A percentile compares a stretch with the other conserved stretches of the same genome.
These are phyloP conservation scores for Heteronetta atricapilla DNA, from an alignment of 2,113 vertebrate species.

Conservation along the genomic window DNA sequence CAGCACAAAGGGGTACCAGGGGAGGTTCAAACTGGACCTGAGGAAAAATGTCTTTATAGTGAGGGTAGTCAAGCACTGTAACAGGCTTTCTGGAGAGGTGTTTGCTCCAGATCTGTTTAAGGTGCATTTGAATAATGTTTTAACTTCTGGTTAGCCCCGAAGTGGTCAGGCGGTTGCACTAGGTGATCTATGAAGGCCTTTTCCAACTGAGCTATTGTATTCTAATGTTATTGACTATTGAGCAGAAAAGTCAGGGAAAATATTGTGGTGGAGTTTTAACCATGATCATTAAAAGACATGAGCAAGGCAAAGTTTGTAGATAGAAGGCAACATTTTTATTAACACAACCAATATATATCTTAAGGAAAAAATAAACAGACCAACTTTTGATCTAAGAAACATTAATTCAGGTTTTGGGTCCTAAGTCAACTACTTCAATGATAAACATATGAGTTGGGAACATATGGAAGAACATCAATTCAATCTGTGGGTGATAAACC, in stretches of 20 bases:
- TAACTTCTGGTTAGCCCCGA: no score
- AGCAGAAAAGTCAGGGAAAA: slow-evolving; percentile 20
- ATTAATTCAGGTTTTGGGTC: not conserved
- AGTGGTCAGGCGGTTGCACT: no score
- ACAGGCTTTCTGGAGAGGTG: no score
- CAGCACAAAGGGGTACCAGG: no score
- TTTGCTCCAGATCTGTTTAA: no score
- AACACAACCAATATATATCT: not conserved
- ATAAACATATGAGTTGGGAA: not conserved
- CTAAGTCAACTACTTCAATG: not conserved
- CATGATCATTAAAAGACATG: not conserved
- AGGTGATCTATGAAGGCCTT: no score
- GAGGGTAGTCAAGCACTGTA: no score
- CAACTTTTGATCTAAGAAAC: not conserved
- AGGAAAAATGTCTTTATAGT: no score
- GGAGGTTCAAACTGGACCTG: no score
- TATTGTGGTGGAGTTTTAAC: not conserved
- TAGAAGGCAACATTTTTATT: not conserved
- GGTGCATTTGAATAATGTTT: no score
- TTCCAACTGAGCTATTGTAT: no score
- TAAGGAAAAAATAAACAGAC: not conserved
- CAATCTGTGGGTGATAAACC: not conserved
- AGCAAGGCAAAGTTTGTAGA: not conserved
- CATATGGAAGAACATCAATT: not conserved
- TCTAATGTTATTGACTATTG: not conserved